phyloP scores from a whole-genome alignment of 2,113 vertebrate genomes.

The Cavia porcellus region DNA sequence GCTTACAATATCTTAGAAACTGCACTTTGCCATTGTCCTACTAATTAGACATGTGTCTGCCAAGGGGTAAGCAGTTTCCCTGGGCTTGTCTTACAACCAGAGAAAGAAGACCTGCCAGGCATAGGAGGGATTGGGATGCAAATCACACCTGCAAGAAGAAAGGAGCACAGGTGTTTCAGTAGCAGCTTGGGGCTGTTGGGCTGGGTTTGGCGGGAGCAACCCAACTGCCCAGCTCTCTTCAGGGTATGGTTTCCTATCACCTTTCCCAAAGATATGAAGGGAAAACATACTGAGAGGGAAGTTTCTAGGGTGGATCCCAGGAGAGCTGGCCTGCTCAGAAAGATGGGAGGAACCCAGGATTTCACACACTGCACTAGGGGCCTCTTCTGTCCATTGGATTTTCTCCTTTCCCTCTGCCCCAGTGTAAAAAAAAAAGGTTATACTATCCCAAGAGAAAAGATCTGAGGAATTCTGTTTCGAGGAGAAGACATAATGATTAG shows the following conservation, averaged over 20 bases:
- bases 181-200: background rate
- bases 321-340: background rate
- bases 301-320: background rate
- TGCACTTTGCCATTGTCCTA: background rate
- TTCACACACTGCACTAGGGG: background rate
- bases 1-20: background rate
- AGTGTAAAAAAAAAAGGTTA: background rate
- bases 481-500: background rate
- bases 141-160: background rate
- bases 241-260: background rate
- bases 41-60: background rate
- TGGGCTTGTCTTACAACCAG: background rate
- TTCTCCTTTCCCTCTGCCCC: background rate
- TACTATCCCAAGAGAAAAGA: background rate
- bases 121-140: accelerated
- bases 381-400: background rate
- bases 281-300: background rate
- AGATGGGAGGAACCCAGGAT: background rate
- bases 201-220: background rate
- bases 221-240: background rate
- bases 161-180: background rate
- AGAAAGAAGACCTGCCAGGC: background rate
- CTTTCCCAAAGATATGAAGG: no score
- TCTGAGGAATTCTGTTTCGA: background rate
- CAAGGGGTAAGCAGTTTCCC: background rate